phyloP scores from a whole-genome alignment of 2,113 vertebrate genomes.

The Rallus limicola region DNA sequence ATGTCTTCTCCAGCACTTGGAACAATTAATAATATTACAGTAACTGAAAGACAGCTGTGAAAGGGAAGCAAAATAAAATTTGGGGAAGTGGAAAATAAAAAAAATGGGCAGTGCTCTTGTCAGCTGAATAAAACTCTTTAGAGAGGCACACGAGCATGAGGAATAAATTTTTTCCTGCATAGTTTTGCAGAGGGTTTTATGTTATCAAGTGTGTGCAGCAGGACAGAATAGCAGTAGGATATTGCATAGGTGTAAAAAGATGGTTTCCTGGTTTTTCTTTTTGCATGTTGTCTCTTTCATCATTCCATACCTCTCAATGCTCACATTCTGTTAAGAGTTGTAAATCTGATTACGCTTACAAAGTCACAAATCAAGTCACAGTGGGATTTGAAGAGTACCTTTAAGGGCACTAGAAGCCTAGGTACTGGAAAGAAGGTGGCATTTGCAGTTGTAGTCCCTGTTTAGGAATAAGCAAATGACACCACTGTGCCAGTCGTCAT shows the following conservation, averaged over 20 bases:
- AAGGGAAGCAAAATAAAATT: neutral
- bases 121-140: neutral
- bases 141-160: neutral
- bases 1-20: neutral
- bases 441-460: neutral
- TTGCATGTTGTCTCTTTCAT: neutral
- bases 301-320: neutral
- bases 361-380: neutral
- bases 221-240: neutral
- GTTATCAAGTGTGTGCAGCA: neutral
- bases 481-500: accelerated
- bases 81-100: neutral
- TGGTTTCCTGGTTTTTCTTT: neutral
- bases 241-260: neutral
- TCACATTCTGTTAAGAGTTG: neutral
- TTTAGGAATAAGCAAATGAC: neutral
- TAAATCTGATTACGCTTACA: neutral
- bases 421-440: neutral
- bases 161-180: neutral
- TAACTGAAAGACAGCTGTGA: neutral
- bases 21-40: neutral
- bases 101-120: neutral
- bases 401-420: neutral
- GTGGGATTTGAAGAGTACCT: neutral
- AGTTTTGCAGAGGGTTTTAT: neutral